These are phyloP conservation scores for Amblyteles armatorius DNA, from an alignment of 2,888 invertebrate species.

Conservation along the genomic window DNA sequence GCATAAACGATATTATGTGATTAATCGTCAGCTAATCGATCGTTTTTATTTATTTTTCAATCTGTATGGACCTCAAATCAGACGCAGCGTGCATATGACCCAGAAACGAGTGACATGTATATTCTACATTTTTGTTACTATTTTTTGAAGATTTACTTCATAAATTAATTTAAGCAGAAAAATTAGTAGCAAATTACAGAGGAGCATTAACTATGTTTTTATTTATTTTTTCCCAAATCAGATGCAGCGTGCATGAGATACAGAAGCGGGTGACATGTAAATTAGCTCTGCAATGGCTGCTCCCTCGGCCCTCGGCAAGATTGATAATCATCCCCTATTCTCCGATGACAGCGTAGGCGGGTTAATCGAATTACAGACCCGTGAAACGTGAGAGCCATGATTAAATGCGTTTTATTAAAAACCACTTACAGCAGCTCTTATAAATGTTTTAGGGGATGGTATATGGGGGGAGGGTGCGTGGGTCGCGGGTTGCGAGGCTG, in stretches of 20 bases:
- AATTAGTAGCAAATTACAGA: too few species aligned
- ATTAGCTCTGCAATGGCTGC: conserved; percentile 6
- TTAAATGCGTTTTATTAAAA: conserved; percentile 82
- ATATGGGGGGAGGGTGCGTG: conserved; percentile 62
- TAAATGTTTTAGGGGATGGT: conserved; percentile 77
- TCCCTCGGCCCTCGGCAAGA: neutral
- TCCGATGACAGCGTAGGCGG: conserved; percentile 67
- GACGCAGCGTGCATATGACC: neutral
- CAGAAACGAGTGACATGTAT: too few species aligned
- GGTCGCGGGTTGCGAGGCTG: conserved; percentile 72
- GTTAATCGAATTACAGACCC: conserved; percentile 73
- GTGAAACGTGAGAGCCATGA: conserved; percentile 79
- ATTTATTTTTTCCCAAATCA: neutral
- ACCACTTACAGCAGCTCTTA: conserved; percentile 80
- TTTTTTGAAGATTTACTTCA: neutral
- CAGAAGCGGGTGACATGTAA: conserved; percentile 41
- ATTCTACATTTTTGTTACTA: too few species aligned
- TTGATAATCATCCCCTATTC: conserved; percentile 64
- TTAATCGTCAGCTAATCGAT: too few species aligned
- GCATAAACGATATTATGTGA: too few species aligned
- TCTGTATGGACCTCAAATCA: neutral
- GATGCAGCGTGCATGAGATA: neutral
- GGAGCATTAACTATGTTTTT: neutral
- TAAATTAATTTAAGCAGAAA: neutral
- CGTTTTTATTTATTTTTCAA: neutral